phyloP scores from a whole-genome alignment of 1,140 invertebrate genomes.

The Brachionus plicatilis region DNA sequence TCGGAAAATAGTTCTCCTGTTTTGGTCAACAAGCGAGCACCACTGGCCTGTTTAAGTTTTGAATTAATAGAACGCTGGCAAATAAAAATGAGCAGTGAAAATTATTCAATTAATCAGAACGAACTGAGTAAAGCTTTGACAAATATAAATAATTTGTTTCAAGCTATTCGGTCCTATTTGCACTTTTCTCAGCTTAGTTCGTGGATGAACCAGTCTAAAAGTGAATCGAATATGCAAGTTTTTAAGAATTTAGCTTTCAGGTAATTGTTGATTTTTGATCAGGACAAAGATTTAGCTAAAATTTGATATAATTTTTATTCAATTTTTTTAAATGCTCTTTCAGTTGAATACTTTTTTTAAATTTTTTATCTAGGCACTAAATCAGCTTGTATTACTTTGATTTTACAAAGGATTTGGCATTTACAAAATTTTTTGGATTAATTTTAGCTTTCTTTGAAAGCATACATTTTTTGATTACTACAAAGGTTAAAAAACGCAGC shows the following conservation, averaged over 20 bases:
- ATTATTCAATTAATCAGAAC: not conserved
- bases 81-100: constrained; percentile 5
- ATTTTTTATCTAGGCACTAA: not conserved
- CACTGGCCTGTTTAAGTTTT: not conserved
- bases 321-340: too few relatives aligned
- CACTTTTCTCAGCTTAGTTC: constrained; percentile 28
- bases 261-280: not conserved
- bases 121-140: not conserved
- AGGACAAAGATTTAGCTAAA: not conserved
- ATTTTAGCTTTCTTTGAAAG: too few relatives aligned
- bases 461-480: too few relatives aligned
- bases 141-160: constrained; percentile 1
- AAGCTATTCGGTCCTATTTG: constrained; percentile 27
- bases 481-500: too few relatives aligned
- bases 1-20: not conserved
- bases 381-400: too few relatives aligned
- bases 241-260: constrained; percentile 5
- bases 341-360: not conserved
- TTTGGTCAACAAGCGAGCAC: not conserved
- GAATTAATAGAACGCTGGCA: not conserved
- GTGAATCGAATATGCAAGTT: not conserved
- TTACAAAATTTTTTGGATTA: too few relatives aligned
- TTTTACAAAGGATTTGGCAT: too few relatives aligned
- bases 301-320: too few relatives aligned
- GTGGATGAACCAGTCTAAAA: not conserved